A percentile compares a stretch with the other conserved stretches of the same genome.
Conservation (phyloP, 2,888 invertebrate genomes). For the Meloe dianella region DNA sequence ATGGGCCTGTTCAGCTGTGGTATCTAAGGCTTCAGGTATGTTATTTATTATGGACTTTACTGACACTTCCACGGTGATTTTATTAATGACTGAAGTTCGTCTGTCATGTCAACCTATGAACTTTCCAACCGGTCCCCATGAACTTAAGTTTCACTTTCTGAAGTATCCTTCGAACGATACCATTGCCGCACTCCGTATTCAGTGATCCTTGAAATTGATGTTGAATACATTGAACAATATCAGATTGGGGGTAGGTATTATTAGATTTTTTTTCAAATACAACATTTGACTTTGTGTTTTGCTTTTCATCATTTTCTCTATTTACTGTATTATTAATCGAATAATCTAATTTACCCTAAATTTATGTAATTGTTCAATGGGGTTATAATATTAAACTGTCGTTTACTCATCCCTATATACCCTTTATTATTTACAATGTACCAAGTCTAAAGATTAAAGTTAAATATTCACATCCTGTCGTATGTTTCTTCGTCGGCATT, state of each 20-base stretch:
- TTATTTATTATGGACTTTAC: too few relatives aligned
- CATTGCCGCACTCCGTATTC: neutral
- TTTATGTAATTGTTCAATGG: conserved; percentile 7
- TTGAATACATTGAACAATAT: neutral
- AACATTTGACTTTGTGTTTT: neutral
- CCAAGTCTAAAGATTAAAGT: conserved; percentile 46
- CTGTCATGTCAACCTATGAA: too few relatives aligned
- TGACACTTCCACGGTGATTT: too few relatives aligned
- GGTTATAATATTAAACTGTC: neutral
- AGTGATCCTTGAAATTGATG: neutral
- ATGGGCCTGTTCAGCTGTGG: too few relatives aligned
- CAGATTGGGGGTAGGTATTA: neutral
- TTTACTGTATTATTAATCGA: neutral
- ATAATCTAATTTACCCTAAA: neutral
- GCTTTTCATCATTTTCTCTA: neutral
- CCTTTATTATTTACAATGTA: conserved; percentile 42
- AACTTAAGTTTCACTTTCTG: neutral
- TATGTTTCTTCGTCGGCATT: conserved; percentile 4
- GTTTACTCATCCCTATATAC: conserved; percentile 26
- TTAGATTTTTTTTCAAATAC: neutral
- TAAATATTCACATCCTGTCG: conserved; percentile 36
- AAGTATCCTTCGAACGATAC: neutral
- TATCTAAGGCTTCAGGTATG: too few relatives aligned
- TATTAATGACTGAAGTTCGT: too few relatives aligned
- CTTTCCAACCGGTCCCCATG: too few relatives aligned